Evolutionary conservation across 2,113 vertebrate species (phyloP), one percentile per base, ranked within the genome.

Genomic region (Semnornis frantzii): DNA sequence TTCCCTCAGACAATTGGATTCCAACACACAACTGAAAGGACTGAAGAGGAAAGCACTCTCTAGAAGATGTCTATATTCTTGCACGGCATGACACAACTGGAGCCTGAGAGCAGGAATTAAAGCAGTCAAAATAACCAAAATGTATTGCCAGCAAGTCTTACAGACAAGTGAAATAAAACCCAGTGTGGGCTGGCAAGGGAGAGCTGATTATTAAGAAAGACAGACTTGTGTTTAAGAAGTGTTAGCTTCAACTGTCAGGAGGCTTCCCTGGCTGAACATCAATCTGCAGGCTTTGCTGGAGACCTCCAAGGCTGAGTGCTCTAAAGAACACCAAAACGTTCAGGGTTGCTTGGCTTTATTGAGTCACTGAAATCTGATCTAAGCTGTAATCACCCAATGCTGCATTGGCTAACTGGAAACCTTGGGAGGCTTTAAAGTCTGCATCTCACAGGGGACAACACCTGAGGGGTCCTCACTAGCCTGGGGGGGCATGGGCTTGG

Each of bases 71-170:
- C 92, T 81, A 5, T 60, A 57, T n/a, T 34, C 55, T 85, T 80
- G 59, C 79, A 52, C 58, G 66, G 42, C 25, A 62, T 86, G 82
- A 65, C 64, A 68, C 65, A 81, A 75, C 28, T 15, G 50, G 9
- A 84, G 55, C 59, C 66, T 6, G 21, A 70, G 37, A 88, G 39
- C 52, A 65, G 46, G 81, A 85, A 96, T 85, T 80, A 63, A 93
- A 16, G 63, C 89, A 93, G 81, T 91, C 92, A 93, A 69, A 94
- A 87, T 52, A 96, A 92, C 42, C 28, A 79, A 78, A 71, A 73
- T 92, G 65, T 37, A 76, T 24, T 94, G 71, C 93, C 82, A 93
- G 80, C 20, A 52, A 74, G 74, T 65, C 55, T 79, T 59, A 82
- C 24, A 91, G 89, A 87, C 55, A 82, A 93, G 74, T 34, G 78